Percentiles rank a stretch among this genome's conserved stretches.
Evolutionary conservation across 2,888 invertebrate genomes (phyloP).

Genomic region (Asteroscopus sphinx): DNA sequence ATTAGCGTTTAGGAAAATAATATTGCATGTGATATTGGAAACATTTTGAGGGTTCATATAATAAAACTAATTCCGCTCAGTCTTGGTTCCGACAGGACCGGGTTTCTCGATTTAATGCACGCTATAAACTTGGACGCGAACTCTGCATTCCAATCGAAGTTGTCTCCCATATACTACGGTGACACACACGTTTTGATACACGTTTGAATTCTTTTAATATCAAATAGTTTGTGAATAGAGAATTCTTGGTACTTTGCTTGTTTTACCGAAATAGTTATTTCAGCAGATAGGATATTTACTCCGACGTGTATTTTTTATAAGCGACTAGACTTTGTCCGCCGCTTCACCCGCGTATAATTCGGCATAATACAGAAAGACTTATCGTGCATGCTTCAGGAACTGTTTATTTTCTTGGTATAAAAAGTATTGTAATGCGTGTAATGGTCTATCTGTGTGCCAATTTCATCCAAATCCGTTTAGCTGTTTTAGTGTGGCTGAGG

Average conservation of each 20-base stretch:
- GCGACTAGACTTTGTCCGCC: too few relatives aligned
- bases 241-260: neutral
- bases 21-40: constrained; percentile 16
- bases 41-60: constrained; percentile 20
- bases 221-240: constrained; percentile 3
- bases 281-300: too few relatives aligned
- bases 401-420: too few relatives aligned
- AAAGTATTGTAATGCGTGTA: too few relatives aligned
- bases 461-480: too few relatives aligned
- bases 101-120: constrained; percentile 52
- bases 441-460: too few relatives aligned
- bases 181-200: constrained; percentile 48
- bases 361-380: too few relatives aligned
- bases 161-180: constrained; percentile 45
- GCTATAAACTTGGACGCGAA: constrained; percentile 53
- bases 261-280: neutral
- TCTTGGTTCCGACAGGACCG: constrained; percentile 30
- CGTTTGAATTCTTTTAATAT: constrained; percentile 33
- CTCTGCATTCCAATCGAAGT: constrained; percentile 59
- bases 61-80: constrained; percentile 31
- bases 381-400: too few relatives aligned
- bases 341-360: too few relatives aligned
- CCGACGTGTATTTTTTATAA: too few relatives aligned
- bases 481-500: too few relatives aligned
- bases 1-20: neutral